A percentile compares a stretch with the other conserved stretches of the same genome.
Conservation (phyloP, 2,888 invertebrate genomes). For the Athalia rosae region DNA sequence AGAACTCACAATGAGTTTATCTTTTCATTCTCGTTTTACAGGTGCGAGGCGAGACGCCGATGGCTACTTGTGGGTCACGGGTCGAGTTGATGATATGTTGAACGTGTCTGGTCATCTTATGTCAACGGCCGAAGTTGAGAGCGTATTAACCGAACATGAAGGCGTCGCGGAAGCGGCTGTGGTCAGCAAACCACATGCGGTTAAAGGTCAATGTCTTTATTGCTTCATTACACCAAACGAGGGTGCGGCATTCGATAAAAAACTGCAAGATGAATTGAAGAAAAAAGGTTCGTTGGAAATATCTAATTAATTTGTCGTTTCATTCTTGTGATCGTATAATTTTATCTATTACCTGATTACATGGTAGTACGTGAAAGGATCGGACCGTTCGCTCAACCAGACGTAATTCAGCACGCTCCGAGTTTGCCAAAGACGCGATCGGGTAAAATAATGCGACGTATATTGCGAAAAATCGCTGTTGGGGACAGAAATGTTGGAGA, state of each 20-base stretch:
- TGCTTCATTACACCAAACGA: conserved; percentile 96
- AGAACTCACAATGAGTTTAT: no score
- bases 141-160: conserved; percentile 85
- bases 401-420: conserved; percentile 94
- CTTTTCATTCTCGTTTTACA: conserved; percentile 68
- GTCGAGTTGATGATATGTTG: conserved; percentile 98
- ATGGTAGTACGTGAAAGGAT: conserved; percentile 89
- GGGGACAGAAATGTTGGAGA: conserved; percentile 95
- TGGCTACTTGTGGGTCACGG: conserved; percentile 97
- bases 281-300: conserved; percentile 73
- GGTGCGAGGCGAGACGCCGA: conserved; percentile 94
- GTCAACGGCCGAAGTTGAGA: conserved; percentile 96
- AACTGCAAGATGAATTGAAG: conserved; percentile 83
- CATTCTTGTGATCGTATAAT: not conserved
- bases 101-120: conserved; percentile 99
- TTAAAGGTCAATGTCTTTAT: conserved; percentile 98
- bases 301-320: no score
- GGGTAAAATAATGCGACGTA: conserved; percentile 98
- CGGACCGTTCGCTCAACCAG: conserved; percentile 97
- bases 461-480: conserved; percentile 93
- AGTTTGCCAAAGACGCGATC: conserved; percentile 97
- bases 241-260: conserved; percentile 81
- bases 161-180: conserved; percentile 96
- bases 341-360: not conserved
- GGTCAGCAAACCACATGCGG: conserved; percentile 93